Evolutionary conservation across 2,113 vertebrate genomes (phyloP).

Genomic region (Scytalopus superciliaris): DNA sequence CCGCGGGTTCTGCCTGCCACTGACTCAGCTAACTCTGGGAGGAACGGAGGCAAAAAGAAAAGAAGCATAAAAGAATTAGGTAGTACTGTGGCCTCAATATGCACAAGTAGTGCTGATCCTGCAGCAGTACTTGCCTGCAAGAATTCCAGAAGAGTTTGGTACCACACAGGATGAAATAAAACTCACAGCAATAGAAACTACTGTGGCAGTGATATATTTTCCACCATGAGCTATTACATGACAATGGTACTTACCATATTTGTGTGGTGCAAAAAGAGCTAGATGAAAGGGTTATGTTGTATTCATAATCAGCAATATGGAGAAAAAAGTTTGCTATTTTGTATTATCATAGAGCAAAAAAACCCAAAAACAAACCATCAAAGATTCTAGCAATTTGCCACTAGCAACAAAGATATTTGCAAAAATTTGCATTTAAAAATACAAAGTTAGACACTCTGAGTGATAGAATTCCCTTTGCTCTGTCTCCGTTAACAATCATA

Average conservation of each 20-base stretch:
- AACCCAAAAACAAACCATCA: neutral
- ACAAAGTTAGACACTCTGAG: neutral
- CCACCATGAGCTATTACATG: neutral
- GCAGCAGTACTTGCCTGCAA: neutral
- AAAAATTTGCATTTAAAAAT: neutral
- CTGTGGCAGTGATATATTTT: neutral
- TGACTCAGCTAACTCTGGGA: neutral
- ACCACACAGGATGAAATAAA: neutral
- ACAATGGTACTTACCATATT: neutral
- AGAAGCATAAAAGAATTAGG: neutral
- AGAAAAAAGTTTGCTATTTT: neutral
- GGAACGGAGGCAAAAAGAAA: neutral
- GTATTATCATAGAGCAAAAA: neutral
- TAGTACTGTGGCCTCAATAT: neutral
- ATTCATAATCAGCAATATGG: neutral
- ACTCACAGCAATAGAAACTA: neutral
- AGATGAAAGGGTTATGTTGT: neutral
- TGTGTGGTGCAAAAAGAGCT: neutral
- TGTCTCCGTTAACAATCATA: neutral
- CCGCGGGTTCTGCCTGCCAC: neutral
- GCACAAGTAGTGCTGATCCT: neutral
- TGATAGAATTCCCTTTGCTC: neutral
- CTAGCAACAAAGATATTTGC: neutral
- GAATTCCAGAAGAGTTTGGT: neutral
- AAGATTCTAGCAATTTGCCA: neutral